These are phyloP conservation scores for Punctoribates punctum DNA, from an alignment of 2,888 invertebrate genomes.

Conservation along the genomic window DNA sequence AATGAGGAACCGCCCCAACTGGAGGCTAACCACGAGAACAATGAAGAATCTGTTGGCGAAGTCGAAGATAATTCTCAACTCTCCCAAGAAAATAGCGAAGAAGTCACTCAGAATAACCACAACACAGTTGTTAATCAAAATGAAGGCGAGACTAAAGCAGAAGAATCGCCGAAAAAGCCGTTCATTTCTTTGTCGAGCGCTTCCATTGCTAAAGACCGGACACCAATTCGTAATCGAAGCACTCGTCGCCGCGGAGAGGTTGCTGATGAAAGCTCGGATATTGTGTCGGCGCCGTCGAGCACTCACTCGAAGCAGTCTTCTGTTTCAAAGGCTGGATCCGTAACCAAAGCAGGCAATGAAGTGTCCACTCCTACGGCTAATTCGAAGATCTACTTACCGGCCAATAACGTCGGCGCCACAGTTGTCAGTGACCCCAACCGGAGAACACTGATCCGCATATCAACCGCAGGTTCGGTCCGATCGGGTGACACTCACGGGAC, in stretches of 20 bases:
- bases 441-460: background rate
- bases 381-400: background rate
- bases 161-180: background rate
- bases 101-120: background rate
- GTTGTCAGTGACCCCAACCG: background rate
- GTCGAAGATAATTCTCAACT: background rate
- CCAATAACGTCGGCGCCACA: background rate
- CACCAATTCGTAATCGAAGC: background rate
- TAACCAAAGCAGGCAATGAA: background rate
- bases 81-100: background rate
- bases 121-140: too few relatives aligned
- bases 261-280: background rate
- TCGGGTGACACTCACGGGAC: slow-evolving; percentile 11
- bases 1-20: background rate
- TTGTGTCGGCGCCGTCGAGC: background rate
- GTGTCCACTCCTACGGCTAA: background rate
- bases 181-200: background rate
- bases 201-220: background rate
- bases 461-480: background rate
- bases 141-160: background rate
- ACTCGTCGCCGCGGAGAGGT: background rate
- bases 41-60: background rate
- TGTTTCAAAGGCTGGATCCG: background rate
- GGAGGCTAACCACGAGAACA: background rate
- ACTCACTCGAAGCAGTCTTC: background rate